phyloP scores from a whole-genome alignment of 2,888 invertebrate species.

The Eupeodes latifasciatus region DNA sequence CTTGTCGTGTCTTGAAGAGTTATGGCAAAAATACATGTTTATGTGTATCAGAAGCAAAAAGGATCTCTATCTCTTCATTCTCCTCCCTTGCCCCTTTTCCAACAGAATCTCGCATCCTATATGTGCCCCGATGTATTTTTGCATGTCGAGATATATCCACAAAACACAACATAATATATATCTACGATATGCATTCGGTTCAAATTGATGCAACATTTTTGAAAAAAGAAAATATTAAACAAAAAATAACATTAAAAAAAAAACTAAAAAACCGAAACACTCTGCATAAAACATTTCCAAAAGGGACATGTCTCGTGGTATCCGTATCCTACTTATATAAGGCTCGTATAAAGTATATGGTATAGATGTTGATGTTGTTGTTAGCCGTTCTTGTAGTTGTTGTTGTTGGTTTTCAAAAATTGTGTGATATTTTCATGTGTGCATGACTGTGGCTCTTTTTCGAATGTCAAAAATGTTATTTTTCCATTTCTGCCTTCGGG shows the following conservation, averaged over 20 bases:
- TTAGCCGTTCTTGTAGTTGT: conserved; percentile 18
- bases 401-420: conserved; percentile 47
- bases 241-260: conserved; percentile 17
- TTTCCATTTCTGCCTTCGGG: conserved; percentile 66
- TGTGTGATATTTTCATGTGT: conserved; percentile 54
- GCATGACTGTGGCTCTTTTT: conserved; percentile 53
- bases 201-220: conserved; percentile 63
- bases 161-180: conserved; percentile 20
- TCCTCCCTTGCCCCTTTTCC: not conserved
- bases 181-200: conserved; percentile 37
- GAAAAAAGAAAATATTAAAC: conserved; percentile 16
- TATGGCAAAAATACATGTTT: conserved; percentile 69
- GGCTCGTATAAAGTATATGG: conserved; percentile 5
- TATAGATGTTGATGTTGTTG: conserved; percentile 19
- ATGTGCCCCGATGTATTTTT: conserved; percentile 45
- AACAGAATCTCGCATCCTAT: conserved; percentile 11
- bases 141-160: conserved; percentile 69
- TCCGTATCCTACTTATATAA: conserved; percentile 53
- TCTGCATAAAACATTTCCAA: conserved; percentile 65
- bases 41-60: conserved; percentile 57
- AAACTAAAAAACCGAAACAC: conserved; percentile 18
- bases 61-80: conserved; percentile 37
- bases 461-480: conserved; percentile 73
- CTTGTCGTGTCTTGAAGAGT: conserved; percentile 73
- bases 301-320: conserved; percentile 62